Evolutionary conservation across 2,797 vertebrate species (phyloP), one percentile per base, ranked within the genome.

Genomic region (Alcedo atthis): DNA sequence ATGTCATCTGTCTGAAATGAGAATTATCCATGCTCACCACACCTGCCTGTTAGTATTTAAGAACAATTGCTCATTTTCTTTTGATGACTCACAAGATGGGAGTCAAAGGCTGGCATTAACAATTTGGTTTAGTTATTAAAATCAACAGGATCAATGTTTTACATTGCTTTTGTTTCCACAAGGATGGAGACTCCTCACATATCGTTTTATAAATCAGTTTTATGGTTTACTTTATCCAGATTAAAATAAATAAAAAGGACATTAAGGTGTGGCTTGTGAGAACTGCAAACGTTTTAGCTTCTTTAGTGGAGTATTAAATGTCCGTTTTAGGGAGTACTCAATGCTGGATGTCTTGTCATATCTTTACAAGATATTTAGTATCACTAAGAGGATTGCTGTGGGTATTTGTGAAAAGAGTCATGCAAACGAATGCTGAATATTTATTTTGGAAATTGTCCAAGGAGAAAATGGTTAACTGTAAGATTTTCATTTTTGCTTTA

Each of bases 331-430:
- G 46, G 42, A 55, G 78, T 91, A 71, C 33, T 74, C 33, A 57
- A 58, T 48, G 45, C 46, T 86, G 62, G 28, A 64, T 58, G 32
- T 32, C 76, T 81, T 92, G 49, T 40, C 17, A 2, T 91, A 35
- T 46, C 64, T 88, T 91, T 78, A 59, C 76, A 93, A 78, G 53
- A 62, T 42, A 71, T 54, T 80, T 42, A 73, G 59, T 42, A 87
- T 66, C 75, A 66, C 40, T 64, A 59, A 77, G 74, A 93, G 53
- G 54, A 79, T 54, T 91, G 32, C 16, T 93, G 51, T 80, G 80
- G 32, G 25, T 54, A 69, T 94, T 82, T 81, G 63, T 63, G 59
- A 87, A 82, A 85, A 89, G 74, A 85, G 58, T 73, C 67, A 87
- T 68, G 63, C 21, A 77, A 82, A 40, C 14, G 7, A 75, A 67